Evolutionary conservation across 2,888 invertebrate species (phyloP).

Genomic region (Lepidocyrtoides sp.): DNA sequence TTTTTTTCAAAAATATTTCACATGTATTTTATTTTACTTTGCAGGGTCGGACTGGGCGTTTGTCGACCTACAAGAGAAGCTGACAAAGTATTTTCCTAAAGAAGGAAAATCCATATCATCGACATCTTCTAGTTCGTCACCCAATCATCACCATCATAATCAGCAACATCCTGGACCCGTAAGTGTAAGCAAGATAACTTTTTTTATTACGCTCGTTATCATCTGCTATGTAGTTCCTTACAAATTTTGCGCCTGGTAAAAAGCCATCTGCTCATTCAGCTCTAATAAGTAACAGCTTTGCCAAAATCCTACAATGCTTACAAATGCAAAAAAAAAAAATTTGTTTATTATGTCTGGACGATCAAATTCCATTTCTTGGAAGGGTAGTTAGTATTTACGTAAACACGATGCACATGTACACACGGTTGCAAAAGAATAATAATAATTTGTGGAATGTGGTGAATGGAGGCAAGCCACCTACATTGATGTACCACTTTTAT

Average conservation of each 20-base stretch:
- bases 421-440: too few species aligned
- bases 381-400: background rate
- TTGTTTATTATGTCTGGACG: background rate
- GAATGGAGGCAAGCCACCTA: slow-evolving; percentile 51
- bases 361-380: background rate
- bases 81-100: slow-evolving; percentile 98
- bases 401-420: background rate
- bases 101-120: slow-evolving; percentile 95
- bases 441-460: background rate
- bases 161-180: slow-evolving; percentile 63
- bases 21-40: slow-evolving; percentile 87
- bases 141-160: slow-evolving; percentile 52
- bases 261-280: background rate
- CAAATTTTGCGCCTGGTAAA: background rate
- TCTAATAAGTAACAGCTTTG: too few species aligned
- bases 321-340: too few species aligned
- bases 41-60: slow-evolving; percentile 98
- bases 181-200: slow-evolving; percentile 67
- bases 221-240: background rate
- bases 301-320: too few species aligned
- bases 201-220: too few species aligned
- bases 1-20: background rate
- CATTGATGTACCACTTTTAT: background rate
- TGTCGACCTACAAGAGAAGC: slow-evolving; percentile 97
- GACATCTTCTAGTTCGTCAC: slow-evolving; percentile 70